Evolutionary conservation across 2,888 invertebrate species (phyloP).

Genomic region (Cremastobaeus sp.): DNA sequence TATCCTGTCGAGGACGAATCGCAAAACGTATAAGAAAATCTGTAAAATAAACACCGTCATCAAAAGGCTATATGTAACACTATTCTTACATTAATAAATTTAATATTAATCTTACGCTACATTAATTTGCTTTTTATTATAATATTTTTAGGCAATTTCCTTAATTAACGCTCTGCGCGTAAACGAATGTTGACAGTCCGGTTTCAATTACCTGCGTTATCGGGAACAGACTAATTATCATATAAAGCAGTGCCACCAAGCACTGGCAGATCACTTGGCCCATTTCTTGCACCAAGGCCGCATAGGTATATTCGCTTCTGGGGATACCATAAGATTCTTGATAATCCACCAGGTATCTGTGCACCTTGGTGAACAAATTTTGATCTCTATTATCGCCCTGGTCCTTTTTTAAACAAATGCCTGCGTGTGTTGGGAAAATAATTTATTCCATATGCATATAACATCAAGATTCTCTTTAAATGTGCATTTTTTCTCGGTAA

Average conservation of each 20-base stretch:
- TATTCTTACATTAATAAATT: constrained; percentile 40
- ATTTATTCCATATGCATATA: too few relatives aligned
- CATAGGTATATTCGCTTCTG: constrained; percentile 70
- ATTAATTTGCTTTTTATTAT: not conserved
- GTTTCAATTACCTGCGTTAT: constrained; percentile 66
- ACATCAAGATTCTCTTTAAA: too few relatives aligned
- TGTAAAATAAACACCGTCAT: constrained; percentile 46
- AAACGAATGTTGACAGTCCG: too few relatives aligned
- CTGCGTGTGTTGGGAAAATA: too few relatives aligned
- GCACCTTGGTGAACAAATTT: constrained; percentile 61
- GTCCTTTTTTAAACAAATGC: not conserved
- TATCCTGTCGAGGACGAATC: constrained; percentile 72
- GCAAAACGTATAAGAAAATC: constrained; percentile 66
- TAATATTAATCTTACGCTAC: constrained; percentile 23
- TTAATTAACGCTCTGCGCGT: too few relatives aligned
- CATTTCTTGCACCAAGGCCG: constrained; percentile 69
- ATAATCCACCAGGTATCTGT: constrained; percentile 70
- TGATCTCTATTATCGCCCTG: too few relatives aligned
- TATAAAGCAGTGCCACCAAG: constrained; percentile 43
- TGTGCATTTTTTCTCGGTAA: too few relatives aligned
- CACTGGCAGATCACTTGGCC: constrained; percentile 65
- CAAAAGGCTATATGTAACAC: constrained; percentile 36
- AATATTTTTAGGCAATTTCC: too few relatives aligned
- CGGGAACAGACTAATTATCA: constrained; percentile 70
- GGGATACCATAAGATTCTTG: constrained; percentile 71